These are phyloP conservation scores for Porites australiensis DNA, from an alignment of 64 coral and sea anemone species.

Conservation along the genomic window DNA sequence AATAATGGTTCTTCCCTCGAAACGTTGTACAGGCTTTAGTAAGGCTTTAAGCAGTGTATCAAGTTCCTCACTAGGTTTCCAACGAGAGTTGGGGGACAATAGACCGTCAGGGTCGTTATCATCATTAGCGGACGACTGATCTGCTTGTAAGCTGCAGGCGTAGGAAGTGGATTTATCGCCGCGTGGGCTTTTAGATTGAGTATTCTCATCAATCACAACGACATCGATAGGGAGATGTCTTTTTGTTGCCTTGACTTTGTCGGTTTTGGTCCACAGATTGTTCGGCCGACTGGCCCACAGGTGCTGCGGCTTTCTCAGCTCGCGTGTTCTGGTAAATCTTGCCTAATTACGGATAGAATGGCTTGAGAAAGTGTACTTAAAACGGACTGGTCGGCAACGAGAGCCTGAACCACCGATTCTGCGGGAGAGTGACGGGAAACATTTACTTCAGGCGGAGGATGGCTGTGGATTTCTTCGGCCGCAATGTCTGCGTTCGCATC, in stretches of 20 bases:
- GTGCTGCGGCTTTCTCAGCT: conserved; percentile 60
- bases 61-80: conserved; percentile 73
- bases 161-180: too few relatives aligned
- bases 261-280: too few relatives aligned
- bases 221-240: conserved; percentile 36
- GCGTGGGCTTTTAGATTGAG: neutral
- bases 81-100: conserved; percentile 40
- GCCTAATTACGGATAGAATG: conserved; percentile 42
- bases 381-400: conserved; percentile 50
- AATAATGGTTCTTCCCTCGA: conserved; percentile 39
- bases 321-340: conserved; percentile 3
- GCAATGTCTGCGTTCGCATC: conserved; percentile 7
- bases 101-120: conserved; percentile 38
- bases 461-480: conserved; percentile 22
- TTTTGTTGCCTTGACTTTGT: too few relatives aligned
- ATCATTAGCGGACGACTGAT: too few relatives aligned
- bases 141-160: too few relatives aligned
- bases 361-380: too few relatives aligned
- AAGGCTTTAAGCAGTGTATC: conserved; percentile 29
- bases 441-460: too few relatives aligned
- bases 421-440: neutral
- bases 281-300: conserved; percentile 62
- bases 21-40: conserved; percentile 46
- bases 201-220: neutral
- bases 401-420: conserved; percentile 48